Evolutionary conservation across 2,113 vertebrate genomes (phyloP).

Genomic region (Nanorana parkeri): DNA sequence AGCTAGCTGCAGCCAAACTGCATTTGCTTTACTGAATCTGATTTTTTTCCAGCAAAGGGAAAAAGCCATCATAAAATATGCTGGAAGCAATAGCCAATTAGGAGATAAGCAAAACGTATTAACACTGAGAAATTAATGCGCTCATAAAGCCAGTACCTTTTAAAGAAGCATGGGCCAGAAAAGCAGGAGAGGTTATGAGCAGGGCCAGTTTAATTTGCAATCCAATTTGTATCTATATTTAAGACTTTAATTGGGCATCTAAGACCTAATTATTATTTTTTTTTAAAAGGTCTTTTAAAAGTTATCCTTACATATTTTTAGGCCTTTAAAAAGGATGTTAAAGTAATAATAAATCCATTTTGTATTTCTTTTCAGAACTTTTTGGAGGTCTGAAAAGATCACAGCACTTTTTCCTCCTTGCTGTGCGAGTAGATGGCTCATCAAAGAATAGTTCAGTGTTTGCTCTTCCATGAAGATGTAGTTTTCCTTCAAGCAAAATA

Average conservation of each 20-base stretch:
- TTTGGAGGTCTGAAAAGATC: too few species aligned
- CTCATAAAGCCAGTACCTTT: conserved; percentile 60
- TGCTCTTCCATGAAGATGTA: too few species aligned
- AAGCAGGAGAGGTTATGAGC: conserved; percentile 57
- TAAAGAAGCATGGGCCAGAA: conserved; percentile 46
- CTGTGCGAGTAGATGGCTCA: too few species aligned
- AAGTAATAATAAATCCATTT: too few species aligned
- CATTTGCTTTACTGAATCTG: background rate
- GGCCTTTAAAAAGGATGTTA: too few species aligned
- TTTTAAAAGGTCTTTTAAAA: conserved; percentile 3
- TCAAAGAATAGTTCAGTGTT: too few species aligned
- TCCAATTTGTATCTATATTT: conserved; percentile 47
- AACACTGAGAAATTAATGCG: conserved; percentile 64
- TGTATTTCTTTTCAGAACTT: too few species aligned
- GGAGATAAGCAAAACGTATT: conserved; percentile 63
- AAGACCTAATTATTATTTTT: conserved; percentile 29
- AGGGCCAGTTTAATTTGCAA: conserved; percentile 57
- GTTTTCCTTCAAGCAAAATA: too few species aligned
- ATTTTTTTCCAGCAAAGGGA: conserved; percentile 43
- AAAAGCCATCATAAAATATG: conserved; percentile 46
- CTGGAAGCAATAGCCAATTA: conserved; percentile 62
- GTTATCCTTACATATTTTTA: background rate
- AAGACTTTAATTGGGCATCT: conserved; percentile 58
- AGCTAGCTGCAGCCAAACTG: conserved; percentile 34
- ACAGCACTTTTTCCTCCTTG: too few species aligned